Percentiles rank a stretch among this genome's conserved stretches.
phyloP scores from a whole-genome alignment of 2,888 invertebrate species.

The Galeruca laticollis region DNA sequence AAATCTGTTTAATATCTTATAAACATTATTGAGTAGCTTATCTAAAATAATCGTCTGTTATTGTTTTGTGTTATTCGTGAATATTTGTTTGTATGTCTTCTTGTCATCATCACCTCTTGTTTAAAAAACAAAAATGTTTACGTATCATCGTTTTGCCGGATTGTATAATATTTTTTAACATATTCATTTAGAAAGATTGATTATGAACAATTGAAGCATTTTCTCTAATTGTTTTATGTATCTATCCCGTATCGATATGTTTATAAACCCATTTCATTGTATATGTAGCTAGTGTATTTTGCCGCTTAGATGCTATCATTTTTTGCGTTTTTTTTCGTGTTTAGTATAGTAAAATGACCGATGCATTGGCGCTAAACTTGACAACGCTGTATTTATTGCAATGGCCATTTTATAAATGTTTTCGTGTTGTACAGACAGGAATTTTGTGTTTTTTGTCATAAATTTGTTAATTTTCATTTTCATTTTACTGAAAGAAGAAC shows the following conservation, averaged over 20 bases:
- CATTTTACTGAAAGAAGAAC: slow-evolving; percentile 17
- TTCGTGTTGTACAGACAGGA: slow-evolving; percentile 19
- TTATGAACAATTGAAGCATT: background rate
- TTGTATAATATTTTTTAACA: background rate
- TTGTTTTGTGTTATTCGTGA: background rate
- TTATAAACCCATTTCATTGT: slow-evolving; percentile 19
- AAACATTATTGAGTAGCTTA: too few species aligned
- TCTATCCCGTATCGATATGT: slow-evolving; percentile 4
- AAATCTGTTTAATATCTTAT: too few species aligned
- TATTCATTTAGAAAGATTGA: background rate
- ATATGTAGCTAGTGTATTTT: slow-evolving; percentile 30
- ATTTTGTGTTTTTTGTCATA: slow-evolving; percentile 30
- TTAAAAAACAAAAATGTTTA: background rate
- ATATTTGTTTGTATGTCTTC: background rate
- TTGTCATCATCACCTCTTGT: too few species aligned
- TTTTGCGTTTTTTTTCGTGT: slow-evolving; percentile 14
- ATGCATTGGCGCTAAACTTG: background rate
- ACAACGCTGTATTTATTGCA: too few species aligned
- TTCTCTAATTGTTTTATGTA: slow-evolving; percentile 6
- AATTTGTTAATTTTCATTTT: slow-evolving; percentile 20
- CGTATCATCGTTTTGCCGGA: background rate
- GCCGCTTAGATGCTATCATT: slow-evolving; percentile 47
- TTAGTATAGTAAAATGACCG: background rate
- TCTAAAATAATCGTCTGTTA: background rate
- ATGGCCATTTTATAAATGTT: slow-evolving; percentile 16